phyloP scores from a whole-genome alignment of 2,888 invertebrate genomes.

The Tromatobia lineatoria region DNA sequence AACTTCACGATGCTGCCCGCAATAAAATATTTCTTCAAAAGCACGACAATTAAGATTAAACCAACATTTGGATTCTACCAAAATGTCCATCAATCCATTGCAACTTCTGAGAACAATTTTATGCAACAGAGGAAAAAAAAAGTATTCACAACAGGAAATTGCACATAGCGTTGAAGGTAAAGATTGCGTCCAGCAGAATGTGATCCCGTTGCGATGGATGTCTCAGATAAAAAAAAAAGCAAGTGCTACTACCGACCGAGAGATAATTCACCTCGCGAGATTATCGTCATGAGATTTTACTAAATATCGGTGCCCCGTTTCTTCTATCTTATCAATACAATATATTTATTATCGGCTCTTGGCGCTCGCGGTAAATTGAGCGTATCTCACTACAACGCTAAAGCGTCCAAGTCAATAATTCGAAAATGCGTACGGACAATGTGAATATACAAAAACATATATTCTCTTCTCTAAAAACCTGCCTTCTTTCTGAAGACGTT shows the following conservation, averaged over 20 bases:
- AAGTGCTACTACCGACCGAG: conserved; percentile 32
- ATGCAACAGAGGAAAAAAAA: conserved; percentile 20
- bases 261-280: conserved; percentile 13
- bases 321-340: conserved; percentile 61
- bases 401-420: not conserved
- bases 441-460: no score
- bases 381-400: not conserved
- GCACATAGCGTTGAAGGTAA: not conserved
- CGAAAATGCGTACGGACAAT: no score
- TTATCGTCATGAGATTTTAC: conserved; percentile 8
- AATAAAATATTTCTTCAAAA: not conserved
- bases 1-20: not conserved
- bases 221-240: conserved; percentile 23
- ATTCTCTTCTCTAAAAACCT: conserved; percentile 71
- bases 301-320: conserved; percentile 25
- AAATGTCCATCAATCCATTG: not conserved
- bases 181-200: conserved; percentile 7
- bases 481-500: conserved; percentile 83
- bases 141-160: conserved; percentile 14
- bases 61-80: not conserved
- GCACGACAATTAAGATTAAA: not conserved
- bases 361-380: not conserved
- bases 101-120: not conserved
- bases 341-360: conserved; percentile 28
- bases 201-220: conserved; percentile 12